These are phyloP conservation scores for Bos indicus DNA, from an alignment of 2,113 vertebrate species.

Conservation along the genomic window DNA sequence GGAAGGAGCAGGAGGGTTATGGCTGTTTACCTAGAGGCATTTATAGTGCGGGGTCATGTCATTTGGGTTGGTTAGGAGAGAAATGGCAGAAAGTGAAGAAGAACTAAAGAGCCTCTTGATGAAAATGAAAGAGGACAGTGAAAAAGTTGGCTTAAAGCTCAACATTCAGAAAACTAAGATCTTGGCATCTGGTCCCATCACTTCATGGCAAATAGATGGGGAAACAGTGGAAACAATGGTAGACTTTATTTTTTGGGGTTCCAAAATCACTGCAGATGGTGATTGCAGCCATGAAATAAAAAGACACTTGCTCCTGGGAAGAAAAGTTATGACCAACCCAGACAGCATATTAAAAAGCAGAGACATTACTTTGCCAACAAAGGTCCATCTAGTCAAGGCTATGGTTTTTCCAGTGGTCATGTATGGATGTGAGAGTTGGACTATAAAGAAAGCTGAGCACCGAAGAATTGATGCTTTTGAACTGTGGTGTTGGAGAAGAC, in stretches of 20 bases:
- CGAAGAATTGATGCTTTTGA: neutral
- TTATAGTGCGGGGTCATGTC: neutral
- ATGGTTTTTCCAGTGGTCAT: neutral
- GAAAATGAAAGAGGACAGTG: neutral
- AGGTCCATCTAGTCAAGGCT: neutral
- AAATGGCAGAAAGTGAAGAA: neutral
- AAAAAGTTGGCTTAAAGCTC: neutral
- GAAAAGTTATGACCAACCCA: neutral
- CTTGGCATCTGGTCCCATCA: neutral
- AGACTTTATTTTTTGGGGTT: fast-evolving
- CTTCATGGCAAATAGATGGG: neutral
- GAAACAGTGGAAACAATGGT: neutral
- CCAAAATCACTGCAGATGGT: neutral
- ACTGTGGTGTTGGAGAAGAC: neutral
- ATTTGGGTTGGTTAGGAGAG: neutral
- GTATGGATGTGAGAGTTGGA: neutral
- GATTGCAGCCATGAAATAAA: neutral
- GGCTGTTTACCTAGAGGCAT: neutral
- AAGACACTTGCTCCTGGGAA: neutral
- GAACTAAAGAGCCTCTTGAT: neutral
- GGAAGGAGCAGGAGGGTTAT: neutral
- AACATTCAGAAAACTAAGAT: neutral
- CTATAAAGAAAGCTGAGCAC: neutral
- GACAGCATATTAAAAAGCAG: neutral
- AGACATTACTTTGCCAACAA: neutral